Base-by-base conservation (phyloP, 2,113 vertebrate genomes). In the Xerus inauris region DNA sequence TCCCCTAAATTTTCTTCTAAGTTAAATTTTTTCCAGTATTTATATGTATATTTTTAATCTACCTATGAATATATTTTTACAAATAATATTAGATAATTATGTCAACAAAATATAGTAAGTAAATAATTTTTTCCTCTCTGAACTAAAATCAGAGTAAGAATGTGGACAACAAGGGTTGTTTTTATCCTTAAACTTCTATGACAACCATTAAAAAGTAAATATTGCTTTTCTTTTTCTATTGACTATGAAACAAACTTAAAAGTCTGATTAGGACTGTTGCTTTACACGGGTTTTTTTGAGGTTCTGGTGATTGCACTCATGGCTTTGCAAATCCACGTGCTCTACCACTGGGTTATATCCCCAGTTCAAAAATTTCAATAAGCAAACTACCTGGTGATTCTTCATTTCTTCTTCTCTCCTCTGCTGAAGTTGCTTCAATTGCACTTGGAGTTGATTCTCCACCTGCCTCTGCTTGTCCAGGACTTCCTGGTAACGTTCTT, bases 351-450 rank as follows among this genome's bases (percentile, higher is more conserved):
- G 81, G 32, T 20, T 72, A 24, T 28, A 80, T 11, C 42, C 7
- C 14, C 49, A 72, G 47, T 32, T 59, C 30, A 22, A 79, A 83
- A 72, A 86, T 51, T 76, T 69, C 64, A 92, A 73, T 14, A 54
- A 83, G 45, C 4, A 93, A 59, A 57, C 30, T 97, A 99, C 99
- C 99, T 99, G 98, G 88, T 99, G 98, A 86, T 99, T 99, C 94
- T 98, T 99, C 97, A 98, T 98, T 84, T 98, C 98, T 65, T 99
- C 99, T 13, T 99, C 99, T 95, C 98, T 98, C 51, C 98, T 98
- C 92, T 98, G 99, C 92, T 99, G 98, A 47, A 99, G 98, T 54
- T 98, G 98, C 91, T 99, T 98, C 1, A 99, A 97, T 40, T 98
- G 98, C 8, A 98, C 98, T 89, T 99, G 98, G 71, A 99, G 98